Percentiles rank a stretch among this genome's conserved stretches.
Conservation (phyloP, 2,113 vertebrate species). For the Scartelaos histophorus region DNA sequence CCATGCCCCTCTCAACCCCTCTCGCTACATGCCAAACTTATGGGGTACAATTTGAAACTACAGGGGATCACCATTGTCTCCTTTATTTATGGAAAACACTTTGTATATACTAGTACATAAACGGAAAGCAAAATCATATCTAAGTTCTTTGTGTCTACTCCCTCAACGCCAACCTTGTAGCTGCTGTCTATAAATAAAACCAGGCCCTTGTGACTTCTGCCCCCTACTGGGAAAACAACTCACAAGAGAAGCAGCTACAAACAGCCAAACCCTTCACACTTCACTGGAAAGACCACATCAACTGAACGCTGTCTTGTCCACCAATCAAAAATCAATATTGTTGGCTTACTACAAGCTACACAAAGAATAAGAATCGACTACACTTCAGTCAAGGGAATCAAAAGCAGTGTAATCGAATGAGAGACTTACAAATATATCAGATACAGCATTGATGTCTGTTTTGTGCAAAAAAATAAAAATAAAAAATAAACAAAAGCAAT, state of each 20-base stretch:
- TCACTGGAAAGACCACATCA: conserved; percentile 40
- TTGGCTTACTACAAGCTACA: conserved; percentile 21
- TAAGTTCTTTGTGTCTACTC: conserved; percentile 35
- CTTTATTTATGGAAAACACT: too few species aligned
- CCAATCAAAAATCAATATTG: conserved; percentile 64
- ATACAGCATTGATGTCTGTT: conserved; percentile 2
- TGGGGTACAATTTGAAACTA: too few species aligned
- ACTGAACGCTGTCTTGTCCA: conserved; percentile 41
- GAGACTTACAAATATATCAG: conserved; percentile 26
- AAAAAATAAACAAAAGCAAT: neutral
- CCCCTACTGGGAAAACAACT: conserved; percentile 50
- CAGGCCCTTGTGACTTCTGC: conserved; percentile 36
- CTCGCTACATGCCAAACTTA: too few species aligned
- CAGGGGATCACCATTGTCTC: too few species aligned
- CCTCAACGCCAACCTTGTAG: conserved; percentile 37
- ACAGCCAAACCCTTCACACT: conserved; percentile 54
- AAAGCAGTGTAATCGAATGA: conserved; percentile 29
- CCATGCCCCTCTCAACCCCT: too few species aligned
- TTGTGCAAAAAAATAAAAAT: neutral
- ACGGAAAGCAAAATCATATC: conserved; percentile 27
- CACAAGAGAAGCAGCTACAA: conserved; percentile 55
- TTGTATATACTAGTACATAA: neutral
- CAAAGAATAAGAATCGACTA: conserved; percentile 36
- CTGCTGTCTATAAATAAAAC: conserved; percentile 66
- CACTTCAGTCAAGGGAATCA: conserved; percentile 34